Conservation (phyloP, 2,888 invertebrate genomes). For the Nephrotoma appendiculata region DNA sequence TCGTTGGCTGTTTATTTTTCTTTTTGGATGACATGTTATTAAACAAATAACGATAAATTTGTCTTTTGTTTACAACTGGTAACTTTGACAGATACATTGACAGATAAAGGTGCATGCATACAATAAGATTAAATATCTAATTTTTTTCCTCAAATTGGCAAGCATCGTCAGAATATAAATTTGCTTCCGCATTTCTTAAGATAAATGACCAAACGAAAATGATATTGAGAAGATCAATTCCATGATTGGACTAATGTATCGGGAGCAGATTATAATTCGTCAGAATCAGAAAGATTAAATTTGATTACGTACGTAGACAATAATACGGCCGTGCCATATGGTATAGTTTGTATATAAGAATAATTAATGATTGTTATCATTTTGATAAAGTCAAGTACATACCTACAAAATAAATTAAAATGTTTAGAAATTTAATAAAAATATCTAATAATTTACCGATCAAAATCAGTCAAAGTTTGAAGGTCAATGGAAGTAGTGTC, state of each 20-base stretch:
- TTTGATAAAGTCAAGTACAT: not conserved
- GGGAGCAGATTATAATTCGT: too few relatives aligned
- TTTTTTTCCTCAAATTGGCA: too few relatives aligned
- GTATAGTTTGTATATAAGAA: not conserved
- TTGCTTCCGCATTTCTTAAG: too few relatives aligned
- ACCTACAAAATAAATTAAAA: not conserved
- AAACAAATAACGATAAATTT: not conserved
- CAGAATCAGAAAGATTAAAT: too few relatives aligned
- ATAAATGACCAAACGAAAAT: too few relatives aligned
- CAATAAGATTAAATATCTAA: too few relatives aligned
- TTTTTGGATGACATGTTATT: conserved; percentile 1
- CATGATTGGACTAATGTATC: too few relatives aligned
- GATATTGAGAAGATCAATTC: too few relatives aligned
- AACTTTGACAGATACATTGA: not conserved
- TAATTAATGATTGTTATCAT: not conserved
- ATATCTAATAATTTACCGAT: not conserved
- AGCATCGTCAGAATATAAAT: too few relatives aligned
- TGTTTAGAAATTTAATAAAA: not conserved
- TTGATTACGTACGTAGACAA: too few relatives aligned
- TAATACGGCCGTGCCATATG: too few relatives aligned
- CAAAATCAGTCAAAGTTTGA: not conserved
- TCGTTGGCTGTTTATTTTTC: not conserved
- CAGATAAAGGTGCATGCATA: not conserved
- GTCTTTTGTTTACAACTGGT: not conserved
- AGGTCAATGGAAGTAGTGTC: not conserved